Evolutionary conservation across 2,888 invertebrate genomes (phyloP).

Genomic region (Andrena dorsata): DNA sequence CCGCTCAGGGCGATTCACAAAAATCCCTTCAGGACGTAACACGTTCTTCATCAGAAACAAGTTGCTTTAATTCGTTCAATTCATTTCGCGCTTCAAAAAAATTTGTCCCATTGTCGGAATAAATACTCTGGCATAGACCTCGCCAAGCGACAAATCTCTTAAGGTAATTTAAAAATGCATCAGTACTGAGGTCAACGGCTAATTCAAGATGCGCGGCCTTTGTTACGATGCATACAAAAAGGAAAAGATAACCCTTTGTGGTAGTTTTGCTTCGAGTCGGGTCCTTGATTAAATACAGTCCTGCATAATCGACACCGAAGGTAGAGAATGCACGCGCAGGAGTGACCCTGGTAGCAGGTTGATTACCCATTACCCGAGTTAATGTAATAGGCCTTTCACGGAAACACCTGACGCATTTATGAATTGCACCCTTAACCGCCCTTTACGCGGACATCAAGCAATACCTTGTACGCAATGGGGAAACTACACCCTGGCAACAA

Average conservation of each 20-base stretch:
- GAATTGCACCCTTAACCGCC: background rate
- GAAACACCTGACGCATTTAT: slow-evolving; percentile 28
- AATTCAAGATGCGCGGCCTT: slow-evolving; percentile 8
- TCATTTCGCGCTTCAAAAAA: slow-evolving; percentile 10
- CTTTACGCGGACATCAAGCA: slow-evolving; percentile 10
- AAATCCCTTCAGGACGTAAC: too few relatives aligned
- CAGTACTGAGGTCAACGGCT: background rate
- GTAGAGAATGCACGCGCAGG: slow-evolving; percentile 18
- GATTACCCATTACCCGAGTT: slow-evolving; percentile 19
- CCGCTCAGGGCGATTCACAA: too few relatives aligned
- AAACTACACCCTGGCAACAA: background rate
- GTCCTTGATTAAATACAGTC: slow-evolving; percentile 3
- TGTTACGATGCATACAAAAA: slow-evolving; percentile 4
- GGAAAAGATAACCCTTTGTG: background rate
- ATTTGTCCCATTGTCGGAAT: slow-evolving; percentile 4
- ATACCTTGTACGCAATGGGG: background rate
- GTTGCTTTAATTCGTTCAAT: background rate
- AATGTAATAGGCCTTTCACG: background rate
- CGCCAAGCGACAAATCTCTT: slow-evolving; percentile 3
- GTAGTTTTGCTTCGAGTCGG: background rate
- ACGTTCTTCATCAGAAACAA: background rate
- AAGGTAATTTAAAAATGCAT: background rate
- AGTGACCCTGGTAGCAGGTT: slow-evolving; percentile 22
- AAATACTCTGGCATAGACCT: background rate
- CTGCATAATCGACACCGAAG: slow-evolving; percentile 35